Evolutionary conservation across 2,113 vertebrate species (phyloP).

Genomic region (Microcebus murinus): DNA sequence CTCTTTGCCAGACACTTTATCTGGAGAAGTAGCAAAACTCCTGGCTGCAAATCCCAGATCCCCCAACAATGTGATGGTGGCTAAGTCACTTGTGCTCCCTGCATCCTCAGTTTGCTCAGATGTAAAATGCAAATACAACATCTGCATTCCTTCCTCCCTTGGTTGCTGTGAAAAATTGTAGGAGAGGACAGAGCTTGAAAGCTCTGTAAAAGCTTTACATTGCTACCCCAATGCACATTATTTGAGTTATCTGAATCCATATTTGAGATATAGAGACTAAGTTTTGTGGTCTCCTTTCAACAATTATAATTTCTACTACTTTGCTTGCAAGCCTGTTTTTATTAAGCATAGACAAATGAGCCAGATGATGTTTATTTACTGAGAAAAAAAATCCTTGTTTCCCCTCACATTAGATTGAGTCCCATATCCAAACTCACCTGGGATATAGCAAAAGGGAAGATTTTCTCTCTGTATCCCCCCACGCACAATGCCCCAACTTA

Average conservation of each 20-base stretch:
- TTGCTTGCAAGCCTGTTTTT: conserved; percentile 25
- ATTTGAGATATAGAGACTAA: background rate
- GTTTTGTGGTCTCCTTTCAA: conserved; percentile 36
- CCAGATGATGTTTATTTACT: conserved; percentile 40
- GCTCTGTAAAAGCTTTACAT: background rate
- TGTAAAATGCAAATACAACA: background rate
- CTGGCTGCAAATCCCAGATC: background rate
- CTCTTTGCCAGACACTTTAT: conserved; percentile 18
- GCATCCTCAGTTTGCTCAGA: background rate
- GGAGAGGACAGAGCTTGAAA: background rate
- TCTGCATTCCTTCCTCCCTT: background rate
- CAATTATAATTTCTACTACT: background rate
- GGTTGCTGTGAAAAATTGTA: background rate
- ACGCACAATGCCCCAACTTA: background rate
- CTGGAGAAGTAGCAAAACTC: background rate
- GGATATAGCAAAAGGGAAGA: background rate
- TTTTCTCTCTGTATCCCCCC: background rate
- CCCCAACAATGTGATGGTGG: background rate
- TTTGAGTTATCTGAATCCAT: background rate
- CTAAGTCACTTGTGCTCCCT: background rate
- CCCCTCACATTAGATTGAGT: background rate
- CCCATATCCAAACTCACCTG: background rate
- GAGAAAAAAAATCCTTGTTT: conserved; percentile 56
- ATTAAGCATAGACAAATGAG: conserved; percentile 25
- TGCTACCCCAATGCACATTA: background rate